Conservation (phyloP, 2,113 vertebrate species). For the Oreochromis niloticus region DNA sequence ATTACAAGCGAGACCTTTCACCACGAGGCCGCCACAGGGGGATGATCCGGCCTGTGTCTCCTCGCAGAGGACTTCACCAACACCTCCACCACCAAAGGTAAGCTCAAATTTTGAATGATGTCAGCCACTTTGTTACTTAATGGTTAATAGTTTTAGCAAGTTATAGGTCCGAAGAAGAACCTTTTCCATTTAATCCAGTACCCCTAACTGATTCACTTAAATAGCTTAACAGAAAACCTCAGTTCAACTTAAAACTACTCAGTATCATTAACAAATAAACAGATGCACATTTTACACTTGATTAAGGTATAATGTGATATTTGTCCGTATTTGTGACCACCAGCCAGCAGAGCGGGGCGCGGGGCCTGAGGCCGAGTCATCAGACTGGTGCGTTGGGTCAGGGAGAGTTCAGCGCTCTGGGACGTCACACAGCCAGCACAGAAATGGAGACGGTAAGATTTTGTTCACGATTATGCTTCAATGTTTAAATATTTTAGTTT, state of each 20-base stretch:
- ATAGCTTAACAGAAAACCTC: background rate
- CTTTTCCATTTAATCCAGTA: background rate
- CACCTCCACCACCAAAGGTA: slow-evolving; percentile 65
- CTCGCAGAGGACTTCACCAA: slow-evolving; percentile 83
- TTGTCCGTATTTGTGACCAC: background rate
- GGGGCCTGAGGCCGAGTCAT: slow-evolving; percentile 78
- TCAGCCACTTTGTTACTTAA: background rate
- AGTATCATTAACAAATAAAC: background rate
- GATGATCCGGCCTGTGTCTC: slow-evolving; percentile 81
- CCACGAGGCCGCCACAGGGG: slow-evolving; percentile 86
- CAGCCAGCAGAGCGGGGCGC: slow-evolving; percentile 68
- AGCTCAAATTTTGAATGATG: background rate
- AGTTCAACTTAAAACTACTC: background rate
- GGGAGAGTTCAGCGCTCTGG: slow-evolving; percentile 75
- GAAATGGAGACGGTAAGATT: slow-evolving; percentile 67
- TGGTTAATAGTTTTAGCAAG: background rate
- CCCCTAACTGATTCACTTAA: background rate
- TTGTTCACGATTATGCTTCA: background rate
- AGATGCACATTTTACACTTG: background rate
- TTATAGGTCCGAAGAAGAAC: background rate
- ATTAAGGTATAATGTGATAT: background rate
- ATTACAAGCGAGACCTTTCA: slow-evolving; percentile 84
- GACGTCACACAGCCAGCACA: slow-evolving; percentile 59
- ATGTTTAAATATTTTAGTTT: background rate
- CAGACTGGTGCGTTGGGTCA: slow-evolving; percentile 57